These are phyloP conservation scores for Dolichotis patagonum DNA, from an alignment of 2,113 vertebrate genomes.

Conservation along the genomic window DNA sequence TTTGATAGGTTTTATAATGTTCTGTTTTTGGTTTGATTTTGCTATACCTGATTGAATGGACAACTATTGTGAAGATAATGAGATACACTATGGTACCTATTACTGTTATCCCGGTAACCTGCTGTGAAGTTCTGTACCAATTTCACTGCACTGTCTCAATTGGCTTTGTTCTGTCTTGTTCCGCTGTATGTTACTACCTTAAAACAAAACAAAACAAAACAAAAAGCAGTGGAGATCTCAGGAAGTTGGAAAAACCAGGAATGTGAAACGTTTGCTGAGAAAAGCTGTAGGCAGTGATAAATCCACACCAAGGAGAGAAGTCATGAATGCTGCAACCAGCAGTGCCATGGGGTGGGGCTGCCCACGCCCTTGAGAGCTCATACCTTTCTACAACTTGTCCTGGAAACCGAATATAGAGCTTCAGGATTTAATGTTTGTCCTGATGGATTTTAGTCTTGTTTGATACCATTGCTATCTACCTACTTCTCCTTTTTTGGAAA, in stretches of 20 bases:
- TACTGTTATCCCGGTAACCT: no score
- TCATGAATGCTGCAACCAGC: background rate
- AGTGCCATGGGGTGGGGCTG: background rate
- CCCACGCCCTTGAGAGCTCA: background rate
- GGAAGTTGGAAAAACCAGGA: background rate
- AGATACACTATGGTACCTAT: no score
- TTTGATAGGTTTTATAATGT: no score
- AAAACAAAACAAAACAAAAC: no score
- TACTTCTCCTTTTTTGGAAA: background rate
- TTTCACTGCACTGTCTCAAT: no score
- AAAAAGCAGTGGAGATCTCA: background rate
- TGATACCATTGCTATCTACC: background rate
- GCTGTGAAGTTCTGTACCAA: no score
- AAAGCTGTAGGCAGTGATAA: background rate
- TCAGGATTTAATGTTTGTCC: background rate
- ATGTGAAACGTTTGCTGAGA: background rate
- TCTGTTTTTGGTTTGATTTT: no score
- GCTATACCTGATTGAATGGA: no score
- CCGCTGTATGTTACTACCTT: no score
- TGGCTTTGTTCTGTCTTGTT: no score
- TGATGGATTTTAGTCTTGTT: background rate
- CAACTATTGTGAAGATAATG: no score
- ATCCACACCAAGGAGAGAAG: background rate
- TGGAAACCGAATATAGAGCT: background rate
- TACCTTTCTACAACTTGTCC: background rate